Base-by-base conservation (phyloP, 1,140 invertebrate genomes). In the Drosophila varians region DNA sequence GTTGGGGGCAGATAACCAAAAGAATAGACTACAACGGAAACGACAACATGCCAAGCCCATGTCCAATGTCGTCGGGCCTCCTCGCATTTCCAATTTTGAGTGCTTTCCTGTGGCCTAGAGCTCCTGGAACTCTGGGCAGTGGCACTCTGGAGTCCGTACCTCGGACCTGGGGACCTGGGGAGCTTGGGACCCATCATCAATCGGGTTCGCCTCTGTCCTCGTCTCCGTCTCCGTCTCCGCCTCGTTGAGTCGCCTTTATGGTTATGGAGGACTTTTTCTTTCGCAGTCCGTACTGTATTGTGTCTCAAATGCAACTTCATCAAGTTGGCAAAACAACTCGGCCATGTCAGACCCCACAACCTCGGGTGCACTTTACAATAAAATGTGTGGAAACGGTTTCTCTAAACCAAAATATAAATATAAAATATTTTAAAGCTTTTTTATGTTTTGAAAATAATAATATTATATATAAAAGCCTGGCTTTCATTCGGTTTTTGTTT, bases 281-380 rank as follows among this genome's bases (percentile, higher is more conserved):
- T 62, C 14, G 43, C 58, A 31, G 75, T 76, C 51, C 70, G 72
- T 86, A 86, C 79, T 84, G 80, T 84, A 86, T 86, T 84, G 80
- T 84, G 76, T 76, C 73, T 58, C 76, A 69, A 75, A 62, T 76
- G 80, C 68, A 84, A 86, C 76, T 86, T 80, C 80, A 86, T 86
- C 80, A 86, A 83, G 60, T 42, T 14, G 31, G 38, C 61, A 19
- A 23, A 6, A 52, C 26, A 42, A 23, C 54, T 46, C 36, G 43
- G 48, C 49, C 12, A 54, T 51, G 36, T 16, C 62, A 31, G 18
- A 26, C 21, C 43, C 23, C 21, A 26, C n/a, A 47, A 47, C 21
- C 21, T 47, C 6, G 8, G n/a, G 4, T 61, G 58, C 60, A 64
- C 60, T 61, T 14, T 6, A 12, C 0, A 46, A 51, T 21, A 8